Base-by-base conservation (phyloP, 2,797 vertebrate genomes). In the Phoeniculus purpureus region DNA sequence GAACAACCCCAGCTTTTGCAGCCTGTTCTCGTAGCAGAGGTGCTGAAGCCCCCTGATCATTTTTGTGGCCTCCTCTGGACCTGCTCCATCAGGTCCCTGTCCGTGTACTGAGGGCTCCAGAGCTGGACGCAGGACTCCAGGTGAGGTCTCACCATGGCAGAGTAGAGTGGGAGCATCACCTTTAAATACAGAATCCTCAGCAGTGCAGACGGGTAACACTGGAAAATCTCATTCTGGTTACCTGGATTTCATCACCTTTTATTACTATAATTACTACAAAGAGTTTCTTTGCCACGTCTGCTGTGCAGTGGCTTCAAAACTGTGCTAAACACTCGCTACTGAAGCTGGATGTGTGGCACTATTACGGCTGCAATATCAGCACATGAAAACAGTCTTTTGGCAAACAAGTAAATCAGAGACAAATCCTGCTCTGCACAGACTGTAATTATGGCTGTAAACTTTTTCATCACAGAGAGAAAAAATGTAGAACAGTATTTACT, bases 401-500 rank as follows among this genome's bases (percentile, higher is more conserved):
- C 81, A 90, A 90, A 89, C 66, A 62, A 87, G 62, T 80, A 90
- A 92, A 93, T 90, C 91, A 91, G 90, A 89, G 68, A 85, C 78
- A 90, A 87, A 95, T 88, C 81, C 68, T 72, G 86, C 81, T 62
- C 89, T 17, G 81, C 81, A 87, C 94, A 92, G 75, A 66, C 84
- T 90, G 78, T 83, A 88, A 94, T 92, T 92, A 92, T 26, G 66
- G 75, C 62, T 79, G 45, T 56, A 54, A 15, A 78, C 65, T 90
- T 93, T 82, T 84, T 92, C 94, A 87, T 81, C 85, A 25, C 52
- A 52, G 18, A 74, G 48, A 19, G 72, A 92, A 89, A 95, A 91
- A 91, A 82, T 19, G 80, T 75, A 87, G 76, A 95, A 72, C 55
- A 89, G 72, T 92, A 92, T 94, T 96, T 96, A 95, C 91, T 93